These are phyloP conservation scores for Podotricha telesiphe DNA, from an alignment of 2,888 invertebrate genomes.

Conservation along the genomic window DNA sequence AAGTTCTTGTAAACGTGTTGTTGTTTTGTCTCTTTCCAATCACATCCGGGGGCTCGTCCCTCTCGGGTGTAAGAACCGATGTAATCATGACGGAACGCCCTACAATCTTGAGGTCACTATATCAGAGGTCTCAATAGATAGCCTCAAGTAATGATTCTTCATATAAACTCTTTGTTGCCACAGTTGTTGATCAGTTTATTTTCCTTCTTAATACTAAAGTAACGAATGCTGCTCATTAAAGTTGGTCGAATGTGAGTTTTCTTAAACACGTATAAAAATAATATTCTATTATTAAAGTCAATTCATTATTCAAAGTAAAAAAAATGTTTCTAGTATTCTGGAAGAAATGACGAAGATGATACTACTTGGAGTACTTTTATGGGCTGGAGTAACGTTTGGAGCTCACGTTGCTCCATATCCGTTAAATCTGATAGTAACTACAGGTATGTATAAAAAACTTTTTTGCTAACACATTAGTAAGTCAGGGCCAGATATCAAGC, in stretches of 20 bases:
- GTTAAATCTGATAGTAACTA: conserved; percentile 65
- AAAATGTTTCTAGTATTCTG: conserved; percentile 66
- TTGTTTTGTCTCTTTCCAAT: conserved; percentile 38
- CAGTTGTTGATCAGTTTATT: conserved; percentile 61
- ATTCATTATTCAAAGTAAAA: conserved; percentile 20
- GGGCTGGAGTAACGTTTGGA: conserved; percentile 76
- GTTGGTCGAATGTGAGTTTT: conserved; percentile 57
- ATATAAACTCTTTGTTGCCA: conserved; percentile 64
- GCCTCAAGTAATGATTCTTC: conserved; percentile 56
- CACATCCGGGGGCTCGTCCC: conserved; percentile 64
- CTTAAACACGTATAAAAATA: conserved; percentile 41
- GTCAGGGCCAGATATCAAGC: neutral
- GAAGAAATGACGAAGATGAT: conserved; percentile 81
- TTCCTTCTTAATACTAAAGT: conserved; percentile 50
- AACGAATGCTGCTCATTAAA: conserved; percentile 54
- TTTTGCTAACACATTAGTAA: neutral
- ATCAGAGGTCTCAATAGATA: conserved; percentile 60
- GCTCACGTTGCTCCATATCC: conserved; percentile 77
- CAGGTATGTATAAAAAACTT: conserved; percentile 56
- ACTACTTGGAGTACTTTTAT: conserved; percentile 73
- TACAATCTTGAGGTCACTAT: conserved; percentile 41
- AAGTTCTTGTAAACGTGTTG: conserved; percentile 16
- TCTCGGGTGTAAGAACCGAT: conserved; percentile 42
- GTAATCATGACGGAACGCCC: conserved; percentile 41
- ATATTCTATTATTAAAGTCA: conserved; percentile 47